Percentiles rank a stretch among this genome's conserved stretches.
These are phyloP conservation scores for Parotocinclus haroldoi DNA, from an alignment of 2,797 vertebrate genomes.

Conservation along the genomic window DNA sequence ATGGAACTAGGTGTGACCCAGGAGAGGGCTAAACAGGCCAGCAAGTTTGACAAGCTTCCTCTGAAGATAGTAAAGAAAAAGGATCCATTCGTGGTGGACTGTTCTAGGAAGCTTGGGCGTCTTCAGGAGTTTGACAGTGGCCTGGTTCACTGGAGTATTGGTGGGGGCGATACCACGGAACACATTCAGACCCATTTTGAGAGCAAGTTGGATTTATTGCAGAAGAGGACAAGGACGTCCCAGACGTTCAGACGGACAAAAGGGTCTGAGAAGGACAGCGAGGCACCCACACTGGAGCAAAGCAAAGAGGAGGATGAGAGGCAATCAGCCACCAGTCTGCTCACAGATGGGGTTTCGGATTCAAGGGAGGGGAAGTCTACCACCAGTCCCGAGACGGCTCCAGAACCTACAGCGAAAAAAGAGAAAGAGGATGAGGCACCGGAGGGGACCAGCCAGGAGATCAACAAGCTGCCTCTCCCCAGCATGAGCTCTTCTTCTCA, in stretches of 20 bases:
- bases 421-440: slow-evolving; percentile 62
- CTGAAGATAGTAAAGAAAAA: slow-evolving; percentile 91
- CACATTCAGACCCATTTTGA: slow-evolving; percentile 99
- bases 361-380: slow-evolving; percentile 72
- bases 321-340: slow-evolving; percentile 56
- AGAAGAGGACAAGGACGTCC: slow-evolving; percentile 69
- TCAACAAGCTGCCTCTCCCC: slow-evolving; percentile 22
- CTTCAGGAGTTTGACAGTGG: slow-evolving; percentile 95
- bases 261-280: slow-evolving; percentile 50
- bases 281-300: slow-evolving; percentile 61
- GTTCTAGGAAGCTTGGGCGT: slow-evolving; percentile 82
- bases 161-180: slow-evolving; percentile 95
- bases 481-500: slow-evolving; percentile 14
- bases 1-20: slow-evolving; percentile 66
- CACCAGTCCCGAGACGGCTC: slow-evolving; percentile 64
- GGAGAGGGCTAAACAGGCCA: slow-evolving; percentile 83
- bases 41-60: slow-evolving; percentile 97
- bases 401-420: slow-evolving; percentile 62
- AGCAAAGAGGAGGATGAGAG: slow-evolving; percentile 60
- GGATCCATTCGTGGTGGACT: slow-evolving; percentile 85
- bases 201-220: slow-evolving; percentile 79
- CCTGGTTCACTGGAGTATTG: slow-evolving; percentile 93
- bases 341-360: slow-evolving; percentile 64
- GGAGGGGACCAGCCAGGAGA: slow-evolving; percentile 61
- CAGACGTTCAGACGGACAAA: slow-evolving; percentile 55